These are phyloP conservation scores for Eubasilissa splendida DNA, from an alignment of 2,888 invertebrate species.

Conservation along the genomic window DNA sequence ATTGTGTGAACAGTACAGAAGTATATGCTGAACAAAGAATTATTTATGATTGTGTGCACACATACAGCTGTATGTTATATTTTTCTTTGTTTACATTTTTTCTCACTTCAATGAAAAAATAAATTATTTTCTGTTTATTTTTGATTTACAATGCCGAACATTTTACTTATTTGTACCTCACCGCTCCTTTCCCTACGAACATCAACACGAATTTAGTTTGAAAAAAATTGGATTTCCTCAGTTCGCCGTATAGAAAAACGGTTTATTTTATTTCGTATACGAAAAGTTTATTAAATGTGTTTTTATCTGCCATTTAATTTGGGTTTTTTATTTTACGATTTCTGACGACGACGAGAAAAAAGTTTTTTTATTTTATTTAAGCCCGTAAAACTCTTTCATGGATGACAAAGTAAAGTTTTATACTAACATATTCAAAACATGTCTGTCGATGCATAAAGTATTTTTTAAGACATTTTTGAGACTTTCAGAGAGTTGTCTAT, in stretches of 20 bases:
- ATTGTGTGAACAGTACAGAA: background rate
- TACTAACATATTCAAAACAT: too few species aligned
- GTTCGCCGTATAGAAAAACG: background rate
- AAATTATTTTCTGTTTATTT: background rate
- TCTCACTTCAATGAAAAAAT: background rate
- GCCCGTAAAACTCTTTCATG: too few species aligned
- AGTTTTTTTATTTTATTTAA: too few species aligned
- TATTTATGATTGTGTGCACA: background rate
- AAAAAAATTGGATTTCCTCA: constrained; percentile 9
- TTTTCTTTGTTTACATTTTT: background rate
- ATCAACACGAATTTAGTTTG: background rate
- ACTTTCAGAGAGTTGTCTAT: too few species aligned
- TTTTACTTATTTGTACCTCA: background rate
- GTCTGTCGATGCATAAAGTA: too few species aligned
- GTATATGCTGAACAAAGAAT: constrained; percentile 6
- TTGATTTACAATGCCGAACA: background rate
- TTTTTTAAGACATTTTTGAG: too few species aligned
- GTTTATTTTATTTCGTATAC: too few species aligned
- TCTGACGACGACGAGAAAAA: too few species aligned
- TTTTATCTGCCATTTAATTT: too few species aligned
- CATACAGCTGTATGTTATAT: background rate
- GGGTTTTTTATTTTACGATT: too few species aligned
- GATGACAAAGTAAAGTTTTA: too few species aligned
- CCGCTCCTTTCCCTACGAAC: constrained; percentile 2
- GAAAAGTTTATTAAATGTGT: too few species aligned